These are phyloP conservation scores for Euborellia annulipes DNA, from an alignment of 1,140 invertebrate genomes.

Conservation along the genomic window DNA sequence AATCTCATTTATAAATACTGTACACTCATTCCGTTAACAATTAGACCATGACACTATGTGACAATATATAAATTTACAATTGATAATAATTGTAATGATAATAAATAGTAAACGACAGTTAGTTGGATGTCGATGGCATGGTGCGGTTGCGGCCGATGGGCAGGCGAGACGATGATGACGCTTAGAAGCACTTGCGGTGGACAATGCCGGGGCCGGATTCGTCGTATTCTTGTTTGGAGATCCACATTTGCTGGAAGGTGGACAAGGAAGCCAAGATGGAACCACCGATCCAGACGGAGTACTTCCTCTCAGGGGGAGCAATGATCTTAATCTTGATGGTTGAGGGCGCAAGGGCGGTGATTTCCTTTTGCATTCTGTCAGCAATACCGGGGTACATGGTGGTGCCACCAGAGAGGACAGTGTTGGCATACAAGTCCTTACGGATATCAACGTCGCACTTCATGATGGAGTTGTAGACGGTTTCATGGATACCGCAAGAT, in stretches of 20 bases:
- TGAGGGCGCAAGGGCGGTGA: conserved; percentile 56
- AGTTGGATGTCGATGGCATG: conserved; percentile 3
- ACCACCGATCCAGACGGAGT: conserved; percentile 82
- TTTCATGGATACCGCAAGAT: conserved; percentile 67
- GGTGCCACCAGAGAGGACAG: conserved; percentile 52
- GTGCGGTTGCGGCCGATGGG: background rate
- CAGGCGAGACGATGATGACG: conserved; percentile 7
- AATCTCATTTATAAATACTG: too few relatives aligned
- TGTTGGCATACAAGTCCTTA: conserved; percentile 57
- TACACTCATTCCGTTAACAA: too few relatives aligned
- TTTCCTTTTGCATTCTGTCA: conserved; percentile 72
- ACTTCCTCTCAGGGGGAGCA: conserved; percentile 81
- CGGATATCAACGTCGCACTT: conserved; percentile 79
- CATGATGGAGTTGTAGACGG: conserved; percentile 80
- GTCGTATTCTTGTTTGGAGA: conserved; percentile 82
- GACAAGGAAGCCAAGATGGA: conserved; percentile 71
- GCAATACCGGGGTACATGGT: conserved; percentile 58
- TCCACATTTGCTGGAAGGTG: conserved; percentile 82
- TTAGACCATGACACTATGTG: too few relatives aligned
- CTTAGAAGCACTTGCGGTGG: conserved; percentile 89
- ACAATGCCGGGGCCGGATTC: conserved; percentile 83
- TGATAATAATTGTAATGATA: too few relatives aligned
- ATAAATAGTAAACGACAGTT: too few relatives aligned
- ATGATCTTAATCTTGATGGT: conserved; percentile 92
- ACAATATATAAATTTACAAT: too few relatives aligned